Conservation (phyloP, 1,140 invertebrate species). For the Myzus persicae region DNA sequence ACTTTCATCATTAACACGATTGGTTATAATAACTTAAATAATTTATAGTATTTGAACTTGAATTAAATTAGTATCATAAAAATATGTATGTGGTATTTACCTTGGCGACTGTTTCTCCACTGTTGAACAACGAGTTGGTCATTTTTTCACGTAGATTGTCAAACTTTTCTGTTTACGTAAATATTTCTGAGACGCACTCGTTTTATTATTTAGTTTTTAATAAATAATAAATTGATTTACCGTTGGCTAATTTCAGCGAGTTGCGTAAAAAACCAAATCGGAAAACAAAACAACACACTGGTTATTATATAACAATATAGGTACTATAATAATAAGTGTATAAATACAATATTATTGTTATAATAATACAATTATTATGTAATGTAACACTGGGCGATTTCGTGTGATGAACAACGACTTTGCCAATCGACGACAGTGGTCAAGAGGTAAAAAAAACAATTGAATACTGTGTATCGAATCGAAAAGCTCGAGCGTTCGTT, state of each 20-base stretch:
- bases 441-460: not conserved
- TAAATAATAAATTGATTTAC: slow-evolving; percentile 26
- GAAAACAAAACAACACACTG: not conserved
- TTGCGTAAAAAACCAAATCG: not conserved
- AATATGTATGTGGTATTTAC: slow-evolving; percentile 7
- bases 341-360: not conserved
- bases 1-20: not conserved
- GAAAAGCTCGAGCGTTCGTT: not conserved
- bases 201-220: not conserved
- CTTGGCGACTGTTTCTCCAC: slow-evolving; percentile 54
- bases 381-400: not conserved
- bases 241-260: not conserved
- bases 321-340: not conserved
- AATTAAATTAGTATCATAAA: not conserved
- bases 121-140: slow-evolving; percentile 54
- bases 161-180: not conserved
- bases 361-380: not conserved
- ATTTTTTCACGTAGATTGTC: not conserved
- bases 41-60: not conserved
- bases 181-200: slow-evolving; percentile 23
- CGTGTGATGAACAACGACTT: slow-evolving; percentile 23
- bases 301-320: not conserved
- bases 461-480: not conserved
- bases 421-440: not conserved
- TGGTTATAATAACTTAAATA: not conserved